Evolutionary conservation across 2,888 invertebrate species (phyloP).

Genomic region (Macrosiphum euphorbiae): DNA sequence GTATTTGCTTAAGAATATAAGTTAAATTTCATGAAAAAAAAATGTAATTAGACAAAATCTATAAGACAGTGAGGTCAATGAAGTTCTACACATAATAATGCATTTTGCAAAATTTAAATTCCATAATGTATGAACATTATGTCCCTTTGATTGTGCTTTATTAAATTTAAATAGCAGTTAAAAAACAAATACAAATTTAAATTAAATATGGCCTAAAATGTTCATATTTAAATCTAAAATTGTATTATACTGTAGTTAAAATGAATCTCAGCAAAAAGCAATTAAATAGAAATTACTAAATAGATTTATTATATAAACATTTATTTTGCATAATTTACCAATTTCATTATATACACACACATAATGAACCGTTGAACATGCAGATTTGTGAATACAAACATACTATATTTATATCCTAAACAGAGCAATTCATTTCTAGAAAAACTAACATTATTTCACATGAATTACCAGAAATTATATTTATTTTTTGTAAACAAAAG

Average conservation of each 20-base stretch:
- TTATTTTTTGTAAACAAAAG: too few species aligned
- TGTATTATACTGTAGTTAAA: conserved; percentile 17
- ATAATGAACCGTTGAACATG: conserved; percentile 58
- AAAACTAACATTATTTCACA: not conserved
- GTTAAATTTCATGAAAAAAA: not conserved
- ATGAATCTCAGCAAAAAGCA: not conserved
- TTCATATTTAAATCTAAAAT: not conserved
- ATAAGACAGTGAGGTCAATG: not conserved
- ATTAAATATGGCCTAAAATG: not conserved
- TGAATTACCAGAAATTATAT: not conserved
- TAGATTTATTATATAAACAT: not conserved
- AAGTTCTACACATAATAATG: conserved; percentile 16
- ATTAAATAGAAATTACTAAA: not conserved
- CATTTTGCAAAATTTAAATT: conserved; percentile 66
- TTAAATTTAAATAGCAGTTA: not conserved
- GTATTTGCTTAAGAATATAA: not conserved
- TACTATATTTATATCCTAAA: not conserved
- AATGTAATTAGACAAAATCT: conserved; percentile 30
- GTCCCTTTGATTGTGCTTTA: conserved; percentile 41
- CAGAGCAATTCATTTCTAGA: not conserved
- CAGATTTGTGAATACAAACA: not conserved
- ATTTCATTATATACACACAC: conserved; percentile 51
- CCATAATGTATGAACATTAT: conserved; percentile 35
- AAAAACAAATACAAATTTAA: not conserved
- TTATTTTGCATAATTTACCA: conserved; percentile 66